These are phyloP conservation scores for Danio rerio DNA, from an alignment of 2,113 vertebrate genomes.

Conservation along the genomic window GRCz12tu NC_133178.1:32581001-32581500, in stretches of 20 bases:
- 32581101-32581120: background rate
- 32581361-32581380: slow-evolving; percentile 59
- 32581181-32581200: background rate
- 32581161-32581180: background rate
- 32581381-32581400: slow-evolving; percentile 50
- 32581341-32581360: slow-evolving; percentile 44
- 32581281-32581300: slow-evolving; percentile 48
- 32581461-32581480: background rate
- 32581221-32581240: background rate
- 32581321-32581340: slow-evolving; percentile 46
- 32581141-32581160: too few species aligned
- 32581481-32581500: too few species aligned
- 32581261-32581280: slow-evolving; percentile 14
- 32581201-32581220: background rate
- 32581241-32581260: background rate
- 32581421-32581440: slow-evolving; percentile 50
- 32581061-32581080: background rate
- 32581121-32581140: background rate
- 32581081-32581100: background rate
- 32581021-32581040: background rate
- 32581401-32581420: slow-evolving; percentile 58
- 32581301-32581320: slow-evolving; percentile 53
- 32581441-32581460: slow-evolving; percentile 59
- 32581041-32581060: background rate
- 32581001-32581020: background rate